Base-by-base conservation (phyloP, 2,113 vertebrate species). In the Heloderma charlesbogerti region DNA sequence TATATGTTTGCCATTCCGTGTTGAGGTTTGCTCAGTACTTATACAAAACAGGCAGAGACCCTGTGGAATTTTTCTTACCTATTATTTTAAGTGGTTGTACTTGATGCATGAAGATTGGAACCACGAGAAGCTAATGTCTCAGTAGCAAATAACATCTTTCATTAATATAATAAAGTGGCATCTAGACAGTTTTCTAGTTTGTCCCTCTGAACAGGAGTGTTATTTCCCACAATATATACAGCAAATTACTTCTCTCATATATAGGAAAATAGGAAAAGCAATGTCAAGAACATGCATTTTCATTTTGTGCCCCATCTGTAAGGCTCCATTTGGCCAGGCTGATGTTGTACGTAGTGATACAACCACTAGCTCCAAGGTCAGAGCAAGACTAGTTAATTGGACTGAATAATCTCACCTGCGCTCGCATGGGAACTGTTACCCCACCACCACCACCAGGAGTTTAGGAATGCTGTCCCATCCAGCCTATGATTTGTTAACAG, bases 21-120 rank as follows among this genome's bases (percentile, higher is more conserved):
- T 86, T 89, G 92, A 93, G 66, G 31, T 92, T 88, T 94, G 60
- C 92, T 93, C 91, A 88, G 57, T 9, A 5, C 22, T 89, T 92
- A 91, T 51, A 84, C 79, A 95, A 94, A 43, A 78, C 84, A 80
- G 93, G 85, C 86, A 48, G 90, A 95, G 79, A 80, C 57, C 79
- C 51, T 15, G 22, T 81, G 40, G 45, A 54, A 22, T 87, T 84
- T 92, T 92, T 74, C n/a, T 94, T 86, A 51, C 22, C 37, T 80
- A 40, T 20, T 90, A 81, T 82, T 91, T 0, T 0, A 95, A 92
- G 45, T 1, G 0, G 80, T 93, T 18, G 51, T 67, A 71, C 43
- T 43, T 84, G 91, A 37, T 16, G 75, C 54, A 88, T 51, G 37
- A 48, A 91, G 20, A 87, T 3, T 85, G 8, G 7, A 87, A 75